Evolutionary conservation across 2,888 invertebrate species (phyloP).

Genomic region (Agelastica alni): DNA sequence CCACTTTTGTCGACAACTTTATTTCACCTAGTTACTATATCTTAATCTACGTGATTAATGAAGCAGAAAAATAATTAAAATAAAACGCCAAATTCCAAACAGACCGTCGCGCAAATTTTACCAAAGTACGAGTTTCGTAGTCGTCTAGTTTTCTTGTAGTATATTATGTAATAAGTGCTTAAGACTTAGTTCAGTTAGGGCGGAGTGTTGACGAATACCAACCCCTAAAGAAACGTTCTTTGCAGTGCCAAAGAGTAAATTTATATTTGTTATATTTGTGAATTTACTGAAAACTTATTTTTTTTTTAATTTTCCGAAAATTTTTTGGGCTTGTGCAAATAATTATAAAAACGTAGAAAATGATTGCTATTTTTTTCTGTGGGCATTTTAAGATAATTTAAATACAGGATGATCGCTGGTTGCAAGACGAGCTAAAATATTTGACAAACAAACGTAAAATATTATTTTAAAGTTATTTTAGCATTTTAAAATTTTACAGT

Average conservation of each 20-base stretch:
- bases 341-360: constrained; percentile 2
- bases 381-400: too few relatives aligned
- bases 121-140: not conserved
- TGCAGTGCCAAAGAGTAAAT: constrained; percentile 57
- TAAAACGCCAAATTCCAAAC: too few relatives aligned
- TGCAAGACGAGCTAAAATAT: too few relatives aligned
- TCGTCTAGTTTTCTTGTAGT: constrained; percentile 14
- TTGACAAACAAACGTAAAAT: too few relatives aligned
- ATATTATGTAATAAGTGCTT: constrained; percentile 28
- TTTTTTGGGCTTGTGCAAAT: constrained; percentile 55
- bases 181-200: constrained; percentile 42
- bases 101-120: too few relatives aligned
- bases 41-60: too few relatives aligned
- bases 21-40: too few relatives aligned
- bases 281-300: constrained; percentile 41
- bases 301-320: constrained; percentile 29
- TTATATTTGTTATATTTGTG: constrained; percentile 45
- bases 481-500: too few relatives aligned
- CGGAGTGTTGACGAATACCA: constrained; percentile 38
- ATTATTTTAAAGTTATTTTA: too few relatives aligned
- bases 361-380: not conserved
- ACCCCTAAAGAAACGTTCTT: constrained; percentile 53
- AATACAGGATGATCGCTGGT: too few relatives aligned
- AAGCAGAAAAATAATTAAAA: too few relatives aligned
- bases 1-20: too few relatives aligned